Evolutionary conservation across 2,797 vertebrate genomes (phyloP).

Genomic region (Rhodeus uyekii): DNA sequence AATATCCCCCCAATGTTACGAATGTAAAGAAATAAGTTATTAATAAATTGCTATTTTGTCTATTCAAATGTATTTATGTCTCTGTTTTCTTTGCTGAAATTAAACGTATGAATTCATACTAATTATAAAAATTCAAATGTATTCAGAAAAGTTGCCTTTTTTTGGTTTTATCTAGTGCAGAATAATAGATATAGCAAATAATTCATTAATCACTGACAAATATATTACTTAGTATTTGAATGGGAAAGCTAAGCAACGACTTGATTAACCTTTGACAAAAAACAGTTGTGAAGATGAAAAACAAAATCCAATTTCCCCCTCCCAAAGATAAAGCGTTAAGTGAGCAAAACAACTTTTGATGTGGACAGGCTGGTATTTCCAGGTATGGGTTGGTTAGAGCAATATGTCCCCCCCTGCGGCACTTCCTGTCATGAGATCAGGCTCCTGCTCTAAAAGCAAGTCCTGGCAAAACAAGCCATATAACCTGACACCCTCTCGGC

Average conservation of each 20-base stretch:
- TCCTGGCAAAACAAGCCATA: slow-evolving; percentile 39
- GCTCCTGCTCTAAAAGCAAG: slow-evolving; percentile 53
- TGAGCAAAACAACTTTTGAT: slow-evolving; percentile 30
- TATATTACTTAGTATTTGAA: background rate
- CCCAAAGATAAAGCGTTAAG: slow-evolving; percentile 1
- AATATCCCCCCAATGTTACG: slow-evolving; percentile 81
- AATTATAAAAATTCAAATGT: background rate
- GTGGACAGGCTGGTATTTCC: slow-evolving; percentile 63
- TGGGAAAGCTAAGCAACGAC: background rate
- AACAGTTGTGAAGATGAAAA: background rate
- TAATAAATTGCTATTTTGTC: slow-evolving; percentile 99
- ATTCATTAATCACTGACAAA: background rate
- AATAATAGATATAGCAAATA: background rate
- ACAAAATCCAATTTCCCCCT: background rate
- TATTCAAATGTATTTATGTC: slow-evolving; percentile 74
- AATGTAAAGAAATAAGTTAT: slow-evolving; percentile 99
- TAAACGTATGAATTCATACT: background rate
- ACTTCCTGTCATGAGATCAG: slow-evolving; percentile 58
- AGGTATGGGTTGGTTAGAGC: slow-evolving; percentile 50
- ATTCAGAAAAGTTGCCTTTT: background rate
- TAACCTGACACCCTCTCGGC: slow-evolving; percentile 46
- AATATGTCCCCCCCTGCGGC: slow-evolving; percentile 43
- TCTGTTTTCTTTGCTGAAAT: slow-evolving; percentile 53
- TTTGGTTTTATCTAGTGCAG: background rate
- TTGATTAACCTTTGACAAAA: background rate